Evolutionary conservation across 2,888 invertebrate genomes (phyloP).

Genomic region (Thyatira batis): DNA sequence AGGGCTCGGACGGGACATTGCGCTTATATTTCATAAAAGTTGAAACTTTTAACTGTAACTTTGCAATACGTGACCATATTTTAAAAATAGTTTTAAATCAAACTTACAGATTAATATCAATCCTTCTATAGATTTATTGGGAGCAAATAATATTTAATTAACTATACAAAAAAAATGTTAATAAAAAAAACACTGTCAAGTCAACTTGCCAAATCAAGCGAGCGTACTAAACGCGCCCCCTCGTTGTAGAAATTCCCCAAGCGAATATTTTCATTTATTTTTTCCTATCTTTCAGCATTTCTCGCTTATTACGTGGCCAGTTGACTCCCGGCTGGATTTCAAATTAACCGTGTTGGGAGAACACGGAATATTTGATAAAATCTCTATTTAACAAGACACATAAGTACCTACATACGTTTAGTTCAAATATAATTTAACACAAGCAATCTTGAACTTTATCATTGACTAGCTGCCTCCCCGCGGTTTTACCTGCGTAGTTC

Average conservation of each 20-base stretch:
- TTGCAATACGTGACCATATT: background rate
- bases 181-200: background rate
- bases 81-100: background rate
- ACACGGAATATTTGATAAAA: background rate
- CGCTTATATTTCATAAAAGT: slow-evolving; percentile 18
- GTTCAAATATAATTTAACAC: too few species aligned
- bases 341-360: background rate
- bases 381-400: background rate
- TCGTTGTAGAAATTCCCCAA: background rate
- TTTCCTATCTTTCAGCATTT: slow-evolving; percentile 32
- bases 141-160: background rate
- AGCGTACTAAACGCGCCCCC: background rate
- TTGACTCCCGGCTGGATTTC: slow-evolving; percentile 15
- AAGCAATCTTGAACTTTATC: too few species aligned
- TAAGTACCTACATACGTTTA: too few species aligned
- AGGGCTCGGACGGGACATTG: slow-evolving; percentile 16
- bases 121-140: too few species aligned
- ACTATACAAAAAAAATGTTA: background rate
- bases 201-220: background rate
- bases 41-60: background rate
- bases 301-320: slow-evolving; percentile 29
- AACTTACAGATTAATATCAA: too few species aligned
- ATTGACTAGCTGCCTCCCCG: too few species aligned
- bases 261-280: slow-evolving; percentile 6
- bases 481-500: too few species aligned